Conservation (phyloP, 1,140 invertebrate species). For the Cydia strobilella region DNA sequence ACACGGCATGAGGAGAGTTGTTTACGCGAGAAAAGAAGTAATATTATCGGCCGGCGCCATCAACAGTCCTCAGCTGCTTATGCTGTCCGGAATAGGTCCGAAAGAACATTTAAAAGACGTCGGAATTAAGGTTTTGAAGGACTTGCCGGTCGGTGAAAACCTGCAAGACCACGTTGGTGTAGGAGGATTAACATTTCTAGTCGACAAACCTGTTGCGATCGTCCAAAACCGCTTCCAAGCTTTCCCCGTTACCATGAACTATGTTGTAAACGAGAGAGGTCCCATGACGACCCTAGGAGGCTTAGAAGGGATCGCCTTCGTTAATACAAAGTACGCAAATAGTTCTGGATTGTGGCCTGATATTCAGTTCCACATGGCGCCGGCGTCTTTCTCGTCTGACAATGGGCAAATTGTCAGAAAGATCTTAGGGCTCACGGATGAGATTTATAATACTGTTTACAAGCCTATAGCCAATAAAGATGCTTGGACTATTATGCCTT, state of each 20-base stretch:
- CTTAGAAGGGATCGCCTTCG: constrained; percentile 91
- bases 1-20: constrained; percentile 83
- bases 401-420: constrained; percentile 87
- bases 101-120: constrained; percentile 85
- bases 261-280: constrained; percentile 87
- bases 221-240: constrained; percentile 86
- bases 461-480: constrained; percentile 88
- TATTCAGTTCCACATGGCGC: constrained; percentile 93
- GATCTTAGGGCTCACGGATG: constrained; percentile 90
- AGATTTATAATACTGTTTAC: constrained; percentile 89
- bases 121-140: constrained; percentile 86
- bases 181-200: constrained; percentile 89
- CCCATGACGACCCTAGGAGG: constrained; percentile 92
- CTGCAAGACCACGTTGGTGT: constrained; percentile 92
- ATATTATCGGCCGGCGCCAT: constrained; percentile 90
- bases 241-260: constrained; percentile 88
- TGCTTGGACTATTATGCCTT: constrained; percentile 91
- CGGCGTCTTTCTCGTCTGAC: constrained; percentile 91
- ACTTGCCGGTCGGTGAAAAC: constrained; percentile 89
- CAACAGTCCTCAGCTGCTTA: constrained; percentile 90
- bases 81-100: constrained; percentile 94
- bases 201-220: constrained; percentile 89
- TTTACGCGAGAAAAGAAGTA: constrained; percentile 87
- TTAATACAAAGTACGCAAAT: constrained; percentile 91
- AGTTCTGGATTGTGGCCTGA: constrained; percentile 87